These are phyloP conservation scores for Anagyrus pseudococci DNA, from an alignment of 2,888 invertebrate genomes.

Conservation along the genomic window DNA sequence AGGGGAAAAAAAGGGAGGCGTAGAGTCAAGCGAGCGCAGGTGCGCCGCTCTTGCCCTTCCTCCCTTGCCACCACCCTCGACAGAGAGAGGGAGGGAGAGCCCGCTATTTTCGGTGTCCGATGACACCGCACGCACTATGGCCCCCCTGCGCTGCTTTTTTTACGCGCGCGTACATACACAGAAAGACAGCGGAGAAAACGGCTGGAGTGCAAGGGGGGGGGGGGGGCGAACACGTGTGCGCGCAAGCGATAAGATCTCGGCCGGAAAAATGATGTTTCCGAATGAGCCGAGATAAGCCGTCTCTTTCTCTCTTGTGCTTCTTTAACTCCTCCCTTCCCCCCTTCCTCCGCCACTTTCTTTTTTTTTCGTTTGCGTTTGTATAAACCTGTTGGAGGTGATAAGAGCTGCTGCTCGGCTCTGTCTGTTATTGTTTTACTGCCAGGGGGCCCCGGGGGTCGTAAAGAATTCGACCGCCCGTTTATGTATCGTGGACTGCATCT, in stretches of 20 bases:
- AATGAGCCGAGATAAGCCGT: constrained; percentile 29
- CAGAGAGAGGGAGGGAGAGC: too few species aligned
- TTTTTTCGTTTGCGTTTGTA: constrained; percentile 22
- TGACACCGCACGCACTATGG: constrained; percentile 31
- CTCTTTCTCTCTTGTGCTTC: too few species aligned
- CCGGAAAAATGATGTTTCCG: constrained; percentile 39
- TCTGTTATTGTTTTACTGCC: constrained; percentile 26
- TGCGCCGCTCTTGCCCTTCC: constrained; percentile 8
- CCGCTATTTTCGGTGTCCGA: constrained; percentile 35
- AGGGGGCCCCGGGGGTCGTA: constrained; percentile 4
- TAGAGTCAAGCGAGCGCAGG: constrained; percentile 30
- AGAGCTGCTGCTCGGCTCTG: neutral
- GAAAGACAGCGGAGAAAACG: too few species aligned
- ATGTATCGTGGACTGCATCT: constrained; percentile 23
- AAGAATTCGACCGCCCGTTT: constrained; percentile 20
- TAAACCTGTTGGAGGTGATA: constrained; percentile 28
- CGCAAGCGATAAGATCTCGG: constrained; percentile 37
- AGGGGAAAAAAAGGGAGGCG: neutral
- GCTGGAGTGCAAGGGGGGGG: neutral
- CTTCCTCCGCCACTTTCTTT: constrained; percentile 19
- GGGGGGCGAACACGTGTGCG: constrained; percentile 28
- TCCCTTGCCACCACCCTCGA: constrained; percentile 3
- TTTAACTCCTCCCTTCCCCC: constrained; percentile 20
- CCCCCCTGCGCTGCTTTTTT: constrained; percentile 1
- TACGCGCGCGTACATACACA: neutral